Evolutionary conservation across 2,888 invertebrate genomes (phyloP), one percentile per base, ranked within the genome.

Genomic region (Coleophora deauratella): DNA sequence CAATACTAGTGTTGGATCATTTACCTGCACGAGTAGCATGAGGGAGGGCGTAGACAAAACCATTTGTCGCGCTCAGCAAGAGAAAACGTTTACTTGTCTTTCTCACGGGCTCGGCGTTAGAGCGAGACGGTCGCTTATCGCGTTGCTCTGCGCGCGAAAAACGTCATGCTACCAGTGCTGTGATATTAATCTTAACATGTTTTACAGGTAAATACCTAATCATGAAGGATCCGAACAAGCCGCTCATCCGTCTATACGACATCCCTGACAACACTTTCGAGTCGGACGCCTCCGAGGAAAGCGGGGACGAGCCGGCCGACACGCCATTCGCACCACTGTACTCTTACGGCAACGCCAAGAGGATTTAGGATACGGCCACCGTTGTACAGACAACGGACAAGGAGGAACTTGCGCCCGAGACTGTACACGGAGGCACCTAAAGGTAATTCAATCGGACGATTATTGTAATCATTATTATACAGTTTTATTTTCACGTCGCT

Each of bases 141-240:
- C n/a, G n/a, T n/a, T n/a, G n/a, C n/a, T n/a, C n/a, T n/a, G n/a
- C n/a, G n/a, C n/a, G n/a, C n/a, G n/a, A n/a, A n/a, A n/a, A n/a
- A n/a, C n/a, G n/a, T n/a, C n/a, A n/a, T n/a, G n/a, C n/a, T n/a
- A 31, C 31, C 31, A 31, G 31, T 28, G 28, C 28, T 28, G 9
- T 9, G 9, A 9, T 8, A 6, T 28, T 28, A 28, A 7, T 27
- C 15, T 21, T 28, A 28, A 9, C 9, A 9, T 28, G 9, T 8
- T 28, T 9, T 59, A 0, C 69, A 86, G 87, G 86, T 50, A 94
- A 94, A 76, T 99, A 97, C 80, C 88, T 99, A 62, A 97, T 99
- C 55, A 96, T 99, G 95, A 98, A 99, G 84, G 98, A 99, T 79
- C 99, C 99, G 3, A 99, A 98, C 86, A 99, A 99, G 91, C 97